Evolutionary conservation across 2,888 invertebrate species (phyloP).

Genomic region (Tiliacea aurago): DNA sequence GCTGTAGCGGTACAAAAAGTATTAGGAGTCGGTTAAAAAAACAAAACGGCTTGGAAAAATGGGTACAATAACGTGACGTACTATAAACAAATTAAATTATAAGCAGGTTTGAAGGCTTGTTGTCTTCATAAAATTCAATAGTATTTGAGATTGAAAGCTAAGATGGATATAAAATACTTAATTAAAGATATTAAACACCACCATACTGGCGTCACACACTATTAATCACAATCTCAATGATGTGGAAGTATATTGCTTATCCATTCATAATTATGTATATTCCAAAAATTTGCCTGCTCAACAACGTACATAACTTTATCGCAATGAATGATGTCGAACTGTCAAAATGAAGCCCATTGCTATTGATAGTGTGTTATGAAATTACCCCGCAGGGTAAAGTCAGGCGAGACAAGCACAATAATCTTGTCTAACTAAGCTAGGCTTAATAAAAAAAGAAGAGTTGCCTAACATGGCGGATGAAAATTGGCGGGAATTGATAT

Average conservation of each 20-base stretch:
- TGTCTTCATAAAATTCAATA: neutral
- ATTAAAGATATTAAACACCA: too few species aligned
- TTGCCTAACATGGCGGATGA: conserved; percentile 44
- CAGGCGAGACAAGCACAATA: neutral
- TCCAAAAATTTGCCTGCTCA: too few species aligned
- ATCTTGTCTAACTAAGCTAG: conserved; percentile 9
- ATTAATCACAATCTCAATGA: too few species aligned
- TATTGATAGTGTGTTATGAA: too few species aligned
- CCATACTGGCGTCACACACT: too few species aligned
- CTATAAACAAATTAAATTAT: neutral
- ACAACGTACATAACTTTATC: too few species aligned
- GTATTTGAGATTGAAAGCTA: neutral
- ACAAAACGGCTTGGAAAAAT: neutral
- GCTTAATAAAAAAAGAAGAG: conserved; percentile 21
- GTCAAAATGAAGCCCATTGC: too few species aligned
- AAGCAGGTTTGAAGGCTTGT: neutral
- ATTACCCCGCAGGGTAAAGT: neutral
- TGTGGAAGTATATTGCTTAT: too few species aligned
- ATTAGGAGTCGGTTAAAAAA: neutral
- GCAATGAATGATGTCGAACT: too few species aligned
- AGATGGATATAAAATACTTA: too few species aligned
- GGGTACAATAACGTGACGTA: too few species aligned
- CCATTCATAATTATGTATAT: too few species aligned
- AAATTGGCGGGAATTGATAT: conserved; percentile 72
- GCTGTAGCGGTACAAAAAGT: conserved; percentile 1